phyloP scores from a whole-genome alignment of 1,140 invertebrate species.

The Sycophaga agraensis region DNA sequence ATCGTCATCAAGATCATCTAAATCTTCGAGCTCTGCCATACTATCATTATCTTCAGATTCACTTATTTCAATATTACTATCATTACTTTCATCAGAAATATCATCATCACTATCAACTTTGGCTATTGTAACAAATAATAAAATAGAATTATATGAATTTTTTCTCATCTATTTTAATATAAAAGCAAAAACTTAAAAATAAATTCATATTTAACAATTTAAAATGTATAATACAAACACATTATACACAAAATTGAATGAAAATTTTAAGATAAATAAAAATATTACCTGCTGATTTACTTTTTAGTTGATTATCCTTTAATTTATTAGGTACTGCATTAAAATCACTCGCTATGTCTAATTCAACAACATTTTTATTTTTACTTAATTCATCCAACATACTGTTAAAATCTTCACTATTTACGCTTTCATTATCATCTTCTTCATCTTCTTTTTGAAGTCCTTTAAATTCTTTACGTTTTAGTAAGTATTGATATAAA shows the following conservation, averaged over 20 bases:
- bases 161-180: neutral
- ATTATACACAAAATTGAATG: neutral
- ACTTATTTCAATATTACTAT: conserved; percentile 33
- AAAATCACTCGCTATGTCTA: conserved; percentile 58
- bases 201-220: neutral
- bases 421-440: conserved; percentile 79
- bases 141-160: neutral
- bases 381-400: conserved; percentile 70
- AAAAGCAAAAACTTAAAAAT: conserved; percentile 22
- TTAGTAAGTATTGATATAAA: conserved; percentile 67
- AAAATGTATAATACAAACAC: neutral
- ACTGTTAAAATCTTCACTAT: conserved; percentile 87
- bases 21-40: conserved; percentile 47
- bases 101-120: conserved; percentile 51
- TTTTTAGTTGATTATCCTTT: conserved; percentile 47
- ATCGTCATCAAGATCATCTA: conserved; percentile 43
- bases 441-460: conserved; percentile 56
- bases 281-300: neutral
- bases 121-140: conserved; percentile 36
- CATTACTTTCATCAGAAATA: conserved; percentile 46
- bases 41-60: conserved; percentile 31
- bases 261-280: neutral
- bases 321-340: conserved; percentile 47
- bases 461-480: conserved; percentile 37
- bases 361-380: conserved; percentile 62